phyloP scores from a whole-genome alignment of 2,888 invertebrate species.

The Cantharis nigra region DNA sequence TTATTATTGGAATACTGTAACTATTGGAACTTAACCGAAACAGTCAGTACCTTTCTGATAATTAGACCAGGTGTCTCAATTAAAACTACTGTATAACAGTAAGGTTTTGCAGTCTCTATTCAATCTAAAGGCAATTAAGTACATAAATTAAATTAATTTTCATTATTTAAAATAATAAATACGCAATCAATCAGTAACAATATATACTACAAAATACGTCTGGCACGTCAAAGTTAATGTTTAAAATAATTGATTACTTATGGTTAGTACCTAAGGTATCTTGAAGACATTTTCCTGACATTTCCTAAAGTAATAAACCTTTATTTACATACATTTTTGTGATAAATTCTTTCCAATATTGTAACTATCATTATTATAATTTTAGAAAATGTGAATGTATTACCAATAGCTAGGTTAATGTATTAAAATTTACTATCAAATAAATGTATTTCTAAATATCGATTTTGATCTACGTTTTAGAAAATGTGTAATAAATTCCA shows the following conservation, averaged over 20 bases:
- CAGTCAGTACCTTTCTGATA: too few species aligned
- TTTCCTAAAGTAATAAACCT: too few species aligned
- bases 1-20: too few species aligned
- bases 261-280: not conserved
- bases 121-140: too few species aligned
- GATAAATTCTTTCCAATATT: not conserved
- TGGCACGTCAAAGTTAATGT: too few species aligned
- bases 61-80: too few species aligned
- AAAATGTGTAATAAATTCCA: not conserved
- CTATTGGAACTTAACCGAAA: too few species aligned
- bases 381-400: not conserved
- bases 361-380: not conserved
- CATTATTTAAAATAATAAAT: not conserved
- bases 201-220: too few species aligned
- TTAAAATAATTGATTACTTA: too few species aligned
- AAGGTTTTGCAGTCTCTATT: too few species aligned
- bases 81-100: too few species aligned
- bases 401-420: not conserved
- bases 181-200: too few species aligned
- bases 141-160: not conserved
- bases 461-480: not conserved
- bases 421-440: not conserved
- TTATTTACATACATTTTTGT: not conserved
- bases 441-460: not conserved
- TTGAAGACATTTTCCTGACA: not conserved